These are phyloP conservation scores for Nomada flava DNA, from an alignment of 2,888 invertebrate species.

Conservation along the genomic window DNA sequence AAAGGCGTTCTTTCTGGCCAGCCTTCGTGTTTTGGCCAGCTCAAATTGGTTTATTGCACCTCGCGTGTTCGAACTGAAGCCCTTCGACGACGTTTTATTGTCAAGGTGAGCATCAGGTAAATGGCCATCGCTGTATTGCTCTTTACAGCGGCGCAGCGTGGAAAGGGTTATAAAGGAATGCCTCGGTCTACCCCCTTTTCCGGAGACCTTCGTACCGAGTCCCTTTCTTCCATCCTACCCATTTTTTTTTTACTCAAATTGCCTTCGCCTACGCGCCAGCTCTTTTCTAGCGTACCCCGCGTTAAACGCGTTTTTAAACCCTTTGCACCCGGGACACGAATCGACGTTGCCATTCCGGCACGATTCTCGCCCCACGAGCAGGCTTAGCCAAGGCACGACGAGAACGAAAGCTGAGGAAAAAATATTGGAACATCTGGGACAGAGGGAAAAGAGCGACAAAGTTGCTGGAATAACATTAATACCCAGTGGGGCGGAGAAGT, in stretches of 20 bases:
- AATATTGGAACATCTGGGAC: not conserved
- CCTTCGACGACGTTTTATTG: constrained; percentile 72
- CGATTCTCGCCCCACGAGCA: not conserved
- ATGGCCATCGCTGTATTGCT: constrained; percentile 46
- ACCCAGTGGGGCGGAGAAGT: constrained; percentile 16
- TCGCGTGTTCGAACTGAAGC: constrained; percentile 63
- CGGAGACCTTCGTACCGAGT: constrained; percentile 38
- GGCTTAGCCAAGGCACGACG: too few relatives aligned
- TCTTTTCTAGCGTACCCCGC: not conserved
- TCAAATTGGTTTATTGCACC: constrained; percentile 74
- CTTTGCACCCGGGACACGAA: constrained; percentile 47
- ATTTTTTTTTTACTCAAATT: constrained; percentile 9
- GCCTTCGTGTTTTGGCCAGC: constrained; percentile 56
- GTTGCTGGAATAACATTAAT: constrained; percentile 26
- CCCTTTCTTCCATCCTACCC: not conserved
- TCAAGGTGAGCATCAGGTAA: constrained; percentile 73
- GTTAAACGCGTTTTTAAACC: constrained; percentile 36
- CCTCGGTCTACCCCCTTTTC: constrained; percentile 39
- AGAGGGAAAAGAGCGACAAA: not conserved
- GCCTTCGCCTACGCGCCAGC: not conserved
- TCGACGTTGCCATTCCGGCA: not conserved
- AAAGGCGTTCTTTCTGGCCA: constrained; percentile 46
- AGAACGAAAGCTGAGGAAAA: too few relatives aligned
- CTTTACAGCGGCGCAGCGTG: constrained; percentile 21
- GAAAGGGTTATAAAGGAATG: constrained; percentile 69